Conservation (phyloP, 2,113 vertebrate species). For the Bujurquina vittata region DNA sequence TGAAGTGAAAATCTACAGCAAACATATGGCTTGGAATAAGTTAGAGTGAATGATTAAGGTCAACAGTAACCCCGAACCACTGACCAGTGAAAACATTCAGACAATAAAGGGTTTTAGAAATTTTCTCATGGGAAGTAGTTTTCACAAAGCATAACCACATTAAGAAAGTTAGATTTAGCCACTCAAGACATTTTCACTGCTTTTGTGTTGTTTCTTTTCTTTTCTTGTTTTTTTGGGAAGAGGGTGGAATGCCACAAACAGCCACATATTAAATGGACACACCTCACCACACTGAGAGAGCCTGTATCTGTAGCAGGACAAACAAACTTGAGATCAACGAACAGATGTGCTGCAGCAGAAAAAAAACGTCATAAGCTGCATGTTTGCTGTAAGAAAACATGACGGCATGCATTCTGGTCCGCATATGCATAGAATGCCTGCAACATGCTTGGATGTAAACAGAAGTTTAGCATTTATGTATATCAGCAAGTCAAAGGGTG, state of each 20-base stretch:
- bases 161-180: neutral
- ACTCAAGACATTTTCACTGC: neutral
- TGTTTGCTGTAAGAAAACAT: neutral
- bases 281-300: neutral
- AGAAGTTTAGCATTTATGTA: neutral
- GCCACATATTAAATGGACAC: neutral
- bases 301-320: neutral
- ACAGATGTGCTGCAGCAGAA: neutral
- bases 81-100: conserved; percentile 8
- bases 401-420: neutral
- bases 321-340: neutral
- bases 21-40: conserved; percentile 3
- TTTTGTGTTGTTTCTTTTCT: neutral
- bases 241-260: neutral
- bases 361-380: neutral
- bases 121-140: neutral
- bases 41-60: conserved; percentile 8
- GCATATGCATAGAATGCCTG: neutral
- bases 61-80: conserved; percentile 9
- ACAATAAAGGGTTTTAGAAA: neutral
- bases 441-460: conserved; percentile 27
- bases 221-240: neutral
- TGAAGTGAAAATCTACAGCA: conserved; percentile 40
- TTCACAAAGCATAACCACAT: neutral
- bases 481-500: neutral